Conservation (phyloP, 2,797 vertebrate genomes). For the Etheostoma perlongum region DNA sequence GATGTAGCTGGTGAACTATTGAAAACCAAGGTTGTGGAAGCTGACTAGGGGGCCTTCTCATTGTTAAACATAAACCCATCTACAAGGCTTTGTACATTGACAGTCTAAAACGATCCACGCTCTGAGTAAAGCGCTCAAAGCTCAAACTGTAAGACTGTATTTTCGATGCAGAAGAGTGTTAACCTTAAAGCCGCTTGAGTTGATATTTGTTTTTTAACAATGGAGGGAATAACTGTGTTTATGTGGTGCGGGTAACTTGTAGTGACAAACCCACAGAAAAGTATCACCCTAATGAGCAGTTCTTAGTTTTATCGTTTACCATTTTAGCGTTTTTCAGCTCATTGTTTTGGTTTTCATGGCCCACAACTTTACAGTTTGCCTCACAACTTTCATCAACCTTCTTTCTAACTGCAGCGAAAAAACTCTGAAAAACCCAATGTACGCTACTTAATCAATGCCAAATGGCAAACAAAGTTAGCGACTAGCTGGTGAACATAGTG, state of each 20-base stretch:
- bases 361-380: too few species aligned
- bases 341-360: neutral
- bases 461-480: neutral
- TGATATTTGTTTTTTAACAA: neutral
- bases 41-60: constrained; percentile 7
- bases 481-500: neutral
- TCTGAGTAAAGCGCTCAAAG: constrained; percentile 8
- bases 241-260: too few species aligned
- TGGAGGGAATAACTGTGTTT: too few species aligned
- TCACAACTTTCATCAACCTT: neutral
- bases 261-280: too few species aligned
- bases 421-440: neutral
- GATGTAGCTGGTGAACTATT: constrained; percentile 38
- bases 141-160: neutral
- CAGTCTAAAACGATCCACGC: neutral
- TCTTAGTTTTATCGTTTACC: neutral
- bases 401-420: neutral
- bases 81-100: constrained; percentile 19
- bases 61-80: constrained; percentile 39
- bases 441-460: neutral
- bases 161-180: neutral
- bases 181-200: neutral
- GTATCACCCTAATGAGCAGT: neutral
- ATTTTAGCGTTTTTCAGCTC: neutral
- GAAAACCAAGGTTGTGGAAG: constrained; percentile 1